Evolutionary conservation across 2,797 vertebrate genomes (phyloP).

Genomic region (Ibycter americanus): DNA sequence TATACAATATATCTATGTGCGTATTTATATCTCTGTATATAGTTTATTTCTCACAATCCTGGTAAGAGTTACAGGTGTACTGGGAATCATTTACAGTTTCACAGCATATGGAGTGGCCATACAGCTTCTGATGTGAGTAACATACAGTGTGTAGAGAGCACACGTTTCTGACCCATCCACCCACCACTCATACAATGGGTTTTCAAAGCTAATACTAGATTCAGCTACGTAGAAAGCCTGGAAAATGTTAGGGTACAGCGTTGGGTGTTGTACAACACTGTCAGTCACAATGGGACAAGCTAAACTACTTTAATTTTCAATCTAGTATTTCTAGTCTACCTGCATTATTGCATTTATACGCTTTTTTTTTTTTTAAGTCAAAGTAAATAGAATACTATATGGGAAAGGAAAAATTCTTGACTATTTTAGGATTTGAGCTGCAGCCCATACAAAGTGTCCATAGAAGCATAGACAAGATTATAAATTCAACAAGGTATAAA

Average conservation of each 20-base stretch:
- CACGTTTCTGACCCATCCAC: slow-evolving; percentile 66
- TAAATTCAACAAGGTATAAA: slow-evolving; percentile 73
- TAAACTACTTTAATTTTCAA: slow-evolving; percentile 78
- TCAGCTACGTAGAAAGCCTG: slow-evolving; percentile 74
- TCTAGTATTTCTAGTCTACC: slow-evolving; percentile 80
- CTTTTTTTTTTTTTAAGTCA: slow-evolving; percentile 73
- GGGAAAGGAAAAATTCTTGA: slow-evolving; percentile 74
- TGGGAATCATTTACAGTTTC: slow-evolving; percentile 75
- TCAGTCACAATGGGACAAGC: slow-evolving; percentile 77
- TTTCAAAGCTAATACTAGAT: slow-evolving; percentile 77
- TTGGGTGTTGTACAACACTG: slow-evolving; percentile 73
- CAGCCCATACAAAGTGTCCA: slow-evolving; percentile 77
- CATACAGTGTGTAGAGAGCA: slow-evolving; percentile 70
- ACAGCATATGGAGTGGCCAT: slow-evolving; percentile 74
- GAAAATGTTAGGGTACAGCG: slow-evolving; percentile 71
- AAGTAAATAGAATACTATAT: slow-evolving; percentile 76
- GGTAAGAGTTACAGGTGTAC: slow-evolving; percentile 74
- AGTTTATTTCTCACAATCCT: slow-evolving; percentile 77
- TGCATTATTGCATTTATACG: slow-evolving; percentile 85
- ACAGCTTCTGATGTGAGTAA: slow-evolving; percentile 73
- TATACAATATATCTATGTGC: slow-evolving; percentile 54
- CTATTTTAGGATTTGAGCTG: slow-evolving; percentile 74
- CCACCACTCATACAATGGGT: slow-evolving; percentile 74
- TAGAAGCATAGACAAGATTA: slow-evolving; percentile 75
- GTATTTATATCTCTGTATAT: slow-evolving; percentile 66